A percentile compares a stretch with the other conserved stretches of the same genome.
Evolutionary conservation across 2,888 invertebrate genomes (phyloP).

Genomic region (Seira ritae): DNA sequence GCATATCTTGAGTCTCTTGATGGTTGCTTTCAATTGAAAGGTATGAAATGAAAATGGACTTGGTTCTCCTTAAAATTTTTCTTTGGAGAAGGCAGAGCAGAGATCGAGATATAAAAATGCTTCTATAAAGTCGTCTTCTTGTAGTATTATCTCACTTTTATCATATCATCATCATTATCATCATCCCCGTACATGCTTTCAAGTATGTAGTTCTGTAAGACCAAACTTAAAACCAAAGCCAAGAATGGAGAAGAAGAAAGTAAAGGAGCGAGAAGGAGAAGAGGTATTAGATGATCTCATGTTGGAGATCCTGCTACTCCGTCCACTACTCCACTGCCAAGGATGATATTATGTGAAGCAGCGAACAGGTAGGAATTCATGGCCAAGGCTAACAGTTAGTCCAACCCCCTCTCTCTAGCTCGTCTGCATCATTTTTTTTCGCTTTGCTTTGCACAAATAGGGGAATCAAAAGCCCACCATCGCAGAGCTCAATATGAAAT

Average conservation of each 20-base stretch:
- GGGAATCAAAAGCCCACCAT: constrained; percentile 46
- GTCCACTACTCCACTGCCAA: constrained; percentile 69
- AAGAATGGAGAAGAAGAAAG: background rate
- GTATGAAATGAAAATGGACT: constrained; percentile 17
- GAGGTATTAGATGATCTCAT: constrained; percentile 28
- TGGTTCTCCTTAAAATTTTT: background rate
- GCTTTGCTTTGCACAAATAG: constrained; percentile 51
- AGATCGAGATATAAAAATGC: background rate
- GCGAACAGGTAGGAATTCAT: constrained; percentile 74
- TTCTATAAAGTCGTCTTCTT: background rate
- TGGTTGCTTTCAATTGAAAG: too few relatives aligned
- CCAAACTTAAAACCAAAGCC: background rate
- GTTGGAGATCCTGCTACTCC: constrained; percentile 62
- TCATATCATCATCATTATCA: too few relatives aligned
- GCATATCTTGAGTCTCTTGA: constrained; percentile 1
- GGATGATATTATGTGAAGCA: constrained; percentile 55
- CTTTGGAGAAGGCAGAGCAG: background rate
- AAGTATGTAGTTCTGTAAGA: constrained; percentile 19
- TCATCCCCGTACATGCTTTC: background rate
- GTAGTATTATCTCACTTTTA: constrained; percentile 21
- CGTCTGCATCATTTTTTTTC: constrained; percentile 40
- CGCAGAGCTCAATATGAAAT: background rate
- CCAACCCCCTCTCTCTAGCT: constrained; percentile 68
- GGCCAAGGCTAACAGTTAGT: constrained; percentile 74
- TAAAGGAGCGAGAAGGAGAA: constrained; percentile 5